Conservation (phyloP, 2,113 vertebrate species). For the Leptobrachium leishanense region DNA sequence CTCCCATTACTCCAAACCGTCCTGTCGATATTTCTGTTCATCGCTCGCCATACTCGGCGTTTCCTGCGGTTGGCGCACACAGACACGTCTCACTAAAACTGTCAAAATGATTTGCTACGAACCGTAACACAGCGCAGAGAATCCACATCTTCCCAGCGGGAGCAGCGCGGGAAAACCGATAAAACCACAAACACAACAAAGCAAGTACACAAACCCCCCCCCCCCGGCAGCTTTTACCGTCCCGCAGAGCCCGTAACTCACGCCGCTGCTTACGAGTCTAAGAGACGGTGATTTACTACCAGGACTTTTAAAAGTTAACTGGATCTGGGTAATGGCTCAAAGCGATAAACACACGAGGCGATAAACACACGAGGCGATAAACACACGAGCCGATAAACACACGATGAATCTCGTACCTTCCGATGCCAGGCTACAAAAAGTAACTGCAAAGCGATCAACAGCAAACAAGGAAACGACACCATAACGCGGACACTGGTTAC, state of each 20-base stretch:
- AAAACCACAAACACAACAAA: not conserved
- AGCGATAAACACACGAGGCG: slow-evolving; percentile 17
- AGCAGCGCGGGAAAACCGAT: not conserved
- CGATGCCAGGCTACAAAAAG: not conserved
- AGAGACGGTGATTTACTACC: slow-evolving; percentile 14
- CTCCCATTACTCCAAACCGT: not conserved
- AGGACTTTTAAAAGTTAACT: not conserved
- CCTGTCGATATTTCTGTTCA: not conserved
- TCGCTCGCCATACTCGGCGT: not conserved
- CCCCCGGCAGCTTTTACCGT: not conserved
- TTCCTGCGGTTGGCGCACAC: not conserved
- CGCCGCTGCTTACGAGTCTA: not conserved
- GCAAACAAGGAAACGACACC: not conserved
- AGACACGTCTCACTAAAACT: not conserved
- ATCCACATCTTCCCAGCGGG: slow-evolving; percentile 11
- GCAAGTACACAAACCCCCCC: not conserved
- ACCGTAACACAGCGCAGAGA: not conserved
- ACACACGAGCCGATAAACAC: slow-evolving; percentile 14
- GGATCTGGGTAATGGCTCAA: slow-evolving; percentile 12
- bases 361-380: not conserved
- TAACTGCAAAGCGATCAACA: not conserved
- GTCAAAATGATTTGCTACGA: slow-evolving; percentile 18
- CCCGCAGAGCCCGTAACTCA: slow-evolving; percentile 1
- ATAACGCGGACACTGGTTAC: slow-evolving; percentile 18
- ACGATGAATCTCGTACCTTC: slow-evolving; percentile 14